These are phyloP conservation scores for Butastur rufipennis DNA, from an alignment of 2,113 vertebrate genomes.

Conservation along the genomic window DNA sequence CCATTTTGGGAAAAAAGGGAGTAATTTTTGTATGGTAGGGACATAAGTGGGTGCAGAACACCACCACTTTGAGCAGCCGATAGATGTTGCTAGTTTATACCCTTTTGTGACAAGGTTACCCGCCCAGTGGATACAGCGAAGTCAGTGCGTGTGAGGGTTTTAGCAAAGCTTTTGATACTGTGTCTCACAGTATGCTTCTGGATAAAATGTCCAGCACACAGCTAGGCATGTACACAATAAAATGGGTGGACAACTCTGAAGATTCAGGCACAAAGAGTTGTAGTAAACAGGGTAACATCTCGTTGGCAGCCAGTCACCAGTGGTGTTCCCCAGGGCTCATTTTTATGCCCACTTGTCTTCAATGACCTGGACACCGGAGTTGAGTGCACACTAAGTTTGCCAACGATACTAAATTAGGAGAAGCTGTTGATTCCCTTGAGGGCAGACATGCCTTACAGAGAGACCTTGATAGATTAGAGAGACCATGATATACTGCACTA, in stretches of 20 bases:
- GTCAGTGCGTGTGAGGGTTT: not conserved
- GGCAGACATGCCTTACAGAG: not conserved
- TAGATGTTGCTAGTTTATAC: not conserved
- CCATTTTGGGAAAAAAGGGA: not conserved
- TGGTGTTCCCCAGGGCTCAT: not conserved
- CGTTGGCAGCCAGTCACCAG: not conserved
- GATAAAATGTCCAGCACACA: not conserved
- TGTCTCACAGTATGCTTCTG: no score
- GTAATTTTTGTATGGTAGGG: not conserved
- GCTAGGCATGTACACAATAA: not conserved
- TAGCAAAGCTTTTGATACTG: no score
- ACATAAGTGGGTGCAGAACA: not conserved
- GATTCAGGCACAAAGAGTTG: not conserved
- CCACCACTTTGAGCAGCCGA: not conserved
- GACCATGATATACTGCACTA: not conserved
- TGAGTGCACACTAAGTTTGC: not conserved
- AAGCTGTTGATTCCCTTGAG: not conserved
- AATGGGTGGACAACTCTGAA: not conserved
- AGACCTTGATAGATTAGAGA: not conserved
- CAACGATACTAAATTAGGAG: not conserved
- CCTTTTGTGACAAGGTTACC: not conserved
- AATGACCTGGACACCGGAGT: fast-evolving
- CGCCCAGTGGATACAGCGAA: not conserved
- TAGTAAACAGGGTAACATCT: not conserved
- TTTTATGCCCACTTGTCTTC: not conserved